A percentile compares a stretch with the other conserved stretches of the same genome.
phyloP scores from a whole-genome alignment of 2,888 invertebrate species.

The Caenorhabditis sp. region DNA sequence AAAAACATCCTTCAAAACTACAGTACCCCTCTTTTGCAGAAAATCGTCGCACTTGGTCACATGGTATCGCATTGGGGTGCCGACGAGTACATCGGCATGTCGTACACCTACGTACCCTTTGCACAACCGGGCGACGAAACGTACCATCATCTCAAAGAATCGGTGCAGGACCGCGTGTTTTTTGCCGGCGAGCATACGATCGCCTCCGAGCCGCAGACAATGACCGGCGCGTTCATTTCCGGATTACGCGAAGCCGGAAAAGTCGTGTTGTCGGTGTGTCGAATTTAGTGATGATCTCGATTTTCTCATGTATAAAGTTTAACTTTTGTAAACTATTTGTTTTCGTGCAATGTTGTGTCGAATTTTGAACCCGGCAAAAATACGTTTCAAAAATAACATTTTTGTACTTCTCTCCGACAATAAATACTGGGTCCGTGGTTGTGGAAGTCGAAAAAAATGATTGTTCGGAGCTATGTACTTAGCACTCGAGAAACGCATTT shows the following conservation, averaged over 20 bases:
- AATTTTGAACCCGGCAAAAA: too few relatives aligned
- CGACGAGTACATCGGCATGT: constrained; percentile 72
- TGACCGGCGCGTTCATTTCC: constrained; percentile 73
- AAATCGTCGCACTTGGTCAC: constrained; percentile 66
- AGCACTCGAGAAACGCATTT: too few relatives aligned
- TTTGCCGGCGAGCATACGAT: constrained; percentile 73
- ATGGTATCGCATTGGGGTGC: constrained; percentile 73
- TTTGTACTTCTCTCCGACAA: too few relatives aligned
- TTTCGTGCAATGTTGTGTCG: too few relatives aligned
- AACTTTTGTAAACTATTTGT: too few relatives aligned
- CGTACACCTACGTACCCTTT: constrained; percentile 73
- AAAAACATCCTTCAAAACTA: constrained; percentile 17
- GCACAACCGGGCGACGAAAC: constrained; percentile 70
- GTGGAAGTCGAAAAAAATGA: too few relatives aligned
- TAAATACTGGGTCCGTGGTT: too few relatives aligned
- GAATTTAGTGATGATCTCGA: not conserved
- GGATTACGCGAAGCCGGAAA: constrained; percentile 72
- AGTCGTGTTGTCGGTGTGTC: constrained; percentile 32
- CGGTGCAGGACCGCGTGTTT: constrained; percentile 71
- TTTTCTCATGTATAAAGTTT: too few relatives aligned
- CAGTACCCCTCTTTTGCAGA: constrained; percentile 70
- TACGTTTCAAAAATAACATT: too few relatives aligned
- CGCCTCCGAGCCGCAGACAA: constrained; percentile 72
- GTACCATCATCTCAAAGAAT: constrained; percentile 72
- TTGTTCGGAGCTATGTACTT: too few relatives aligned